Evolutionary conservation across 2,113 vertebrate species (phyloP).

Genomic region (Trichechus manatus): DNA sequence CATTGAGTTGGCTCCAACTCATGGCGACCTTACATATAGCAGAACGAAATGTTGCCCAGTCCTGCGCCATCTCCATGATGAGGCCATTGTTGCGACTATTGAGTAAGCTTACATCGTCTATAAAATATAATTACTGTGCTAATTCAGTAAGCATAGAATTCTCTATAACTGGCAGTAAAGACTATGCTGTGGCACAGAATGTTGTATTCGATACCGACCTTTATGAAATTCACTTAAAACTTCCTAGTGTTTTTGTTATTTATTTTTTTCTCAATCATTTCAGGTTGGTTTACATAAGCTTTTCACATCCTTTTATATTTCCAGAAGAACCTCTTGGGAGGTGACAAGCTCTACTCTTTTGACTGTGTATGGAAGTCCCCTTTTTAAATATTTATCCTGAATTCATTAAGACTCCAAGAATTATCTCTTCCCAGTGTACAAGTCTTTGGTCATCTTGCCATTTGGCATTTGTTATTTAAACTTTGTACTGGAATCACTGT

Average conservation of each 20-base stretch:
- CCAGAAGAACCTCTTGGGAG: not conserved
- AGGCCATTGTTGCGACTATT: not conserved
- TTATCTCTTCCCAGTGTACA: not conserved
- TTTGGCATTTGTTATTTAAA: slow-evolving; percentile 29
- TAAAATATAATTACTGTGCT: not conserved
- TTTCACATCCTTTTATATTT: slow-evolving; percentile 9
- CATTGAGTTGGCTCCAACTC: not conserved
- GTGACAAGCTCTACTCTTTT: not conserved
- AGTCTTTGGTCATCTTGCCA: slow-evolving; percentile 6
- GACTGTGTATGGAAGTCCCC: not conserved
- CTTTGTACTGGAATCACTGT: not conserved
- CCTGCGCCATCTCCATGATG: not conserved
- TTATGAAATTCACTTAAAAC: slow-evolving; percentile 36
- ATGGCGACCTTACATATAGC: not conserved
- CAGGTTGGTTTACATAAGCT: not conserved
- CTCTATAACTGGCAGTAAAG: not conserved
- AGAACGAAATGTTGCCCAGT: too few relatives aligned
- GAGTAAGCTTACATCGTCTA: not conserved
- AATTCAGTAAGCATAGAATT: not conserved
- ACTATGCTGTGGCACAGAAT: not conserved
- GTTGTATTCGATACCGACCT: not conserved
- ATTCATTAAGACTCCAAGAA: slow-evolving; percentile 21
- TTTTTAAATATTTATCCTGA: slow-evolving; percentile 1
- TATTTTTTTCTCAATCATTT: not conserved
- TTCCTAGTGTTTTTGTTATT: not conserved